Conservation (phyloP, 1,140 invertebrate genomes). For the Calephelis nemesis region DNA sequence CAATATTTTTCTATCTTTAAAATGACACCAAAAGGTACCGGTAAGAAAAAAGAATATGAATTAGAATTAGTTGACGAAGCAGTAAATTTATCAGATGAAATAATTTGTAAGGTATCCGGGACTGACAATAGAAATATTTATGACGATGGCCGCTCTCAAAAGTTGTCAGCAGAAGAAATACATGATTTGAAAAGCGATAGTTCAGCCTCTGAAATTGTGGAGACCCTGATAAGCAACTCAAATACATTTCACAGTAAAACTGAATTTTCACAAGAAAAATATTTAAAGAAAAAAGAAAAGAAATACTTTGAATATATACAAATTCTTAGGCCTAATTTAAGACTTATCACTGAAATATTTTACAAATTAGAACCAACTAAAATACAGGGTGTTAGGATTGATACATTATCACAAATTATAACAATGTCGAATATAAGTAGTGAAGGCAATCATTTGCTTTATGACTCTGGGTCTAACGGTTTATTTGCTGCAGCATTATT, state of each 20-base stretch:
- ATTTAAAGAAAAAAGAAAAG: slow-evolving; percentile 95
- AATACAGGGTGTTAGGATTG: slow-evolving; percentile 89
- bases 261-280: slow-evolving; percentile 96
- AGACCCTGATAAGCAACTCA: slow-evolving; percentile 92
- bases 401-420: slow-evolving; percentile 92
- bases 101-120: slow-evolving; percentile 81
- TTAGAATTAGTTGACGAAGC: slow-evolving; percentile 80
- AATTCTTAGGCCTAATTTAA: slow-evolving; percentile 86
- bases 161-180: slow-evolving; percentile 91
- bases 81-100: slow-evolving; percentile 74
- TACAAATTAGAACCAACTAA: slow-evolving; percentile 87
- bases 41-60: slow-evolving; percentile 79
- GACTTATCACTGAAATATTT: slow-evolving; percentile 88
- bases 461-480: slow-evolving; percentile 92
- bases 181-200: slow-evolving; percentile 86
- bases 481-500: slow-evolving; percentile 90
- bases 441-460: slow-evolving; percentile 89
- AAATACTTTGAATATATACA: slow-evolving; percentile 92
- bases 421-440: slow-evolving; percentile 89
- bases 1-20: slow-evolving; percentile 89
- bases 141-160: slow-evolving; percentile 93
- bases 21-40: slow-evolving; percentile 82
- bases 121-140: slow-evolving; percentile 91
- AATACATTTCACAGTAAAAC: slow-evolving; percentile 93
- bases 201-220: slow-evolving; percentile 91